A percentile compares a stretch with the other conserved stretches of the same genome.
phyloP scores from a whole-genome alignment of 1,140 invertebrate species.

The Bombus turneri region DNA sequence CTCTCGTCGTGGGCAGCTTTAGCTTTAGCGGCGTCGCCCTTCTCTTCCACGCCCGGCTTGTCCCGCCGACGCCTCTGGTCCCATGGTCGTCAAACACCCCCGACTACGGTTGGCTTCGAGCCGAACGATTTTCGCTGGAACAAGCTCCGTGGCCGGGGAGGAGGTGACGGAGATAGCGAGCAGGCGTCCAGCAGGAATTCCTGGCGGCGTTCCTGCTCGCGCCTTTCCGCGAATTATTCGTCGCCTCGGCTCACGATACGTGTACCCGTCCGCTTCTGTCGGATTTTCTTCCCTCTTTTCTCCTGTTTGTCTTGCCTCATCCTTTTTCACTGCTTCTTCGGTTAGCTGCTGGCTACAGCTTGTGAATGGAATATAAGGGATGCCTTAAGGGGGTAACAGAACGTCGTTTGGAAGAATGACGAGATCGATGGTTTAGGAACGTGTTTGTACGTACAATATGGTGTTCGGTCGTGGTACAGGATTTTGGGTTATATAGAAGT shows the following conservation, averaged over 20 bases:
- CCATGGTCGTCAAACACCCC: conserved; percentile 73
- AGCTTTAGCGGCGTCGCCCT: conserved; percentile 55
- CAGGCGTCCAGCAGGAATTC: conserved; percentile 20
- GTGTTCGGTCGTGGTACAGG: background rate
- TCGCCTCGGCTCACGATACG: background rate
- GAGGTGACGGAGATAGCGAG: background rate
- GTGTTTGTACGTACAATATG: background rate
- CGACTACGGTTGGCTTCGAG: conserved; percentile 71
- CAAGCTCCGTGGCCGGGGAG: background rate
- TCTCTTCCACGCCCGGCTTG: conserved; percentile 52
- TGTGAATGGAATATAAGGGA: background rate
- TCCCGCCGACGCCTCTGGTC: conserved; percentile 67
- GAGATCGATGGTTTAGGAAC: background rate
- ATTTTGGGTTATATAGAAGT: background rate
- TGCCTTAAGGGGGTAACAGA: background rate
- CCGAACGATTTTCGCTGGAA: conserved; percentile 35
- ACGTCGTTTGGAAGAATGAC: background rate
- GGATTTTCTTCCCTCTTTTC: background rate
- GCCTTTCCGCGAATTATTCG: conserved; percentile 27
- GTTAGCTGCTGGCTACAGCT: background rate
- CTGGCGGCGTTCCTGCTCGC: conserved; percentile 14
- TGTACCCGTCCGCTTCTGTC: background rate
- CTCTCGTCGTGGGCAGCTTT: conserved; percentile 27
- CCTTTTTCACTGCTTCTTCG: background rate
- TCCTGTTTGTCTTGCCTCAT: background rate